Evolutionary conservation across 2,888 invertebrate species (phyloP).

Genomic region (Cataglyphis cursor): DNA sequence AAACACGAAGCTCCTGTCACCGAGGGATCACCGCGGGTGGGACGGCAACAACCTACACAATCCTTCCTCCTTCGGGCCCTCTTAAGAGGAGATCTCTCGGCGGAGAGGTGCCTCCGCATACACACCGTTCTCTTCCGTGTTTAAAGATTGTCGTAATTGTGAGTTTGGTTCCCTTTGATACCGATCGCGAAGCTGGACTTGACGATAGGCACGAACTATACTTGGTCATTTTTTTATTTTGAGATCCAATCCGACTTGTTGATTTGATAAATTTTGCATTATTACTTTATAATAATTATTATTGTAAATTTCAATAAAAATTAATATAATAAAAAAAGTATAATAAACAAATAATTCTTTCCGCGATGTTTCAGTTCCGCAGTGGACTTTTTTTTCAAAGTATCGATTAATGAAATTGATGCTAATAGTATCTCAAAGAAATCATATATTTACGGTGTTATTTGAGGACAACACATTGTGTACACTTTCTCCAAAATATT

Average conservation of each 20-base stretch:
- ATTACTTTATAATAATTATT: neutral
- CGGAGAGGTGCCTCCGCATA: constrained; percentile 50
- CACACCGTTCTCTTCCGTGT: constrained; percentile 61
- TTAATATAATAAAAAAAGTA: neutral
- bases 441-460: neutral
- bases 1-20: constrained; percentile 74
- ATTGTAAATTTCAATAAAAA: neutral
- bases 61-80: constrained; percentile 30
- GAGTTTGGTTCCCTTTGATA: neutral
- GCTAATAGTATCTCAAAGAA: neutral
- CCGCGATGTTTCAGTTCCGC: neutral
- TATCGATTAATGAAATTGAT: neutral
- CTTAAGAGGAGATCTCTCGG: constrained; percentile 44
- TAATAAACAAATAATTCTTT: constrained; percentile 13
- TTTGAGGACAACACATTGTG: neutral
- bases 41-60: constrained; percentile 50
- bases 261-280: neutral
- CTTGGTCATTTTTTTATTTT: neutral
- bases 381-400: neutral
- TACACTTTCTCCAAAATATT: constrained; percentile 13
- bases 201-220: neutral
- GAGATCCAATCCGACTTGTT: neutral
- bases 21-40: constrained; percentile 76
- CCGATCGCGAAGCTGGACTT: neutral
- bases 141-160: constrained; percentile 5